phyloP scores from a whole-genome alignment of 2,797 vertebrate genomes.

The Threskiornis aethiopicus region DNA sequence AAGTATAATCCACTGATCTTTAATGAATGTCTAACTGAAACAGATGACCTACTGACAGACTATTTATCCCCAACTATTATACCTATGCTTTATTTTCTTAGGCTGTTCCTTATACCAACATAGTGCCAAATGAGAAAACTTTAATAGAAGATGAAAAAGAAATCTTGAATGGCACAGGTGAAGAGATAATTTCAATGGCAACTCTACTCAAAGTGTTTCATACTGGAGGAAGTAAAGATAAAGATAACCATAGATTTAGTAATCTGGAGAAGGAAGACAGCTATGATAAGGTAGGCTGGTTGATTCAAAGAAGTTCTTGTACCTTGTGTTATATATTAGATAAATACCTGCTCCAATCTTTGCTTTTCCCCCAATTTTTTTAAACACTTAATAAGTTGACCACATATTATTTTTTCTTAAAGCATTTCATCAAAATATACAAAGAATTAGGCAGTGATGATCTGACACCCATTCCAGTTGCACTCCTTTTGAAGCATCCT shows the following conservation, averaged over 20 bases:
- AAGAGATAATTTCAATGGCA: conserved; percentile 78
- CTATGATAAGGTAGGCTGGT: conserved; percentile 78
- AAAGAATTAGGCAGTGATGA: conserved; percentile 76
- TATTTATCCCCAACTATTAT: not conserved
- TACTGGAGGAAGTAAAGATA: conserved; percentile 61
- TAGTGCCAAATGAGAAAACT: not conserved
- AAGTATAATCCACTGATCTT: not conserved
- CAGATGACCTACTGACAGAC: not conserved
- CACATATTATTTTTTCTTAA: not conserved
- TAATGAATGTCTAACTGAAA: not conserved
- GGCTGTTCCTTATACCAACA: not conserved
- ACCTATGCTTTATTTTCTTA: not conserved
- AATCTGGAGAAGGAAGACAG: conserved; percentile 53
- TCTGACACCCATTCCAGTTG: conserved; percentile 76
- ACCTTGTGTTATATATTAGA: not conserved
- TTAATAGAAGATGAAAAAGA: conserved; percentile 34
- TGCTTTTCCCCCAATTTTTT: not conserved
- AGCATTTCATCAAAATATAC: conserved; percentile 81
- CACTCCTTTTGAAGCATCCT: conserved; percentile 82
- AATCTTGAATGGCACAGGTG: not conserved
- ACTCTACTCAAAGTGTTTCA: conserved; percentile 80
- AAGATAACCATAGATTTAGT: conserved; percentile 57
- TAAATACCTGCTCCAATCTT: not conserved
- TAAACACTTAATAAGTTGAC: not conserved
- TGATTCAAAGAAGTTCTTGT: not conserved